Evolutionary conservation across 1,140 invertebrate genomes (phyloP).

Genomic region (Bactericera cockerelli): DNA sequence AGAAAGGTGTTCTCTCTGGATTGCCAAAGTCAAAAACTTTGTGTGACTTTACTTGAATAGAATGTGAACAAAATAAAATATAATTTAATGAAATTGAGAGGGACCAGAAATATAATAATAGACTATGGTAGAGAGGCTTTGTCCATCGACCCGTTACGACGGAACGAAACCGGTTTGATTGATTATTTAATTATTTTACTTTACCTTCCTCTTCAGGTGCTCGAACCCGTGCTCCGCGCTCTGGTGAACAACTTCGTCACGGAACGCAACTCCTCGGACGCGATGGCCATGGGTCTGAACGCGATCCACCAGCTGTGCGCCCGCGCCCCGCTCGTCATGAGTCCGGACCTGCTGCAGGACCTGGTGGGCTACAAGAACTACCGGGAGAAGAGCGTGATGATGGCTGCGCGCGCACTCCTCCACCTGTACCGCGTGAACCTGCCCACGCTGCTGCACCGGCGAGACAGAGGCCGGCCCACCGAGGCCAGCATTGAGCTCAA

Average conservation of each 20-base stretch:
- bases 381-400: slow-evolving; percentile 89
- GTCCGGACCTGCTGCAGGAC: slow-evolving; percentile 79
- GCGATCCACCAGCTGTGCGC: slow-evolving; percentile 83
- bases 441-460: slow-evolving; percentile 78
- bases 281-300: slow-evolving; percentile 95
- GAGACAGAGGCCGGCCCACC: slow-evolving; percentile 78
- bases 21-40: too few species aligned
- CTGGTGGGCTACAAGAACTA: slow-evolving; percentile 87
- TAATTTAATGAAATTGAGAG: too few species aligned
- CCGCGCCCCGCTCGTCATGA: slow-evolving; percentile 81
- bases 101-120: too few species aligned
- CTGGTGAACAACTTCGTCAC: slow-evolving; percentile 97
- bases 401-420: slow-evolving; percentile 89
- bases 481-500: slow-evolving; percentile 57
- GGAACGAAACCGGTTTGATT: slow-evolving; percentile 92
- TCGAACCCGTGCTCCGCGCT: slow-evolving; percentile 78
- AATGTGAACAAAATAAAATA: too few species aligned
- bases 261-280: slow-evolving; percentile 92
- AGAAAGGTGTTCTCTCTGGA: too few species aligned
- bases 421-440: slow-evolving; percentile 74
- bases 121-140: too few species aligned
- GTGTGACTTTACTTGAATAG: too few species aligned
- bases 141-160: slow-evolving; percentile 50
- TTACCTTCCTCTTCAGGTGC: too few species aligned
- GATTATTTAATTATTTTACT: too few species aligned